phyloP scores from a whole-genome alignment of 2,797 vertebrate species.

The Onychomys arenicola region DNA sequence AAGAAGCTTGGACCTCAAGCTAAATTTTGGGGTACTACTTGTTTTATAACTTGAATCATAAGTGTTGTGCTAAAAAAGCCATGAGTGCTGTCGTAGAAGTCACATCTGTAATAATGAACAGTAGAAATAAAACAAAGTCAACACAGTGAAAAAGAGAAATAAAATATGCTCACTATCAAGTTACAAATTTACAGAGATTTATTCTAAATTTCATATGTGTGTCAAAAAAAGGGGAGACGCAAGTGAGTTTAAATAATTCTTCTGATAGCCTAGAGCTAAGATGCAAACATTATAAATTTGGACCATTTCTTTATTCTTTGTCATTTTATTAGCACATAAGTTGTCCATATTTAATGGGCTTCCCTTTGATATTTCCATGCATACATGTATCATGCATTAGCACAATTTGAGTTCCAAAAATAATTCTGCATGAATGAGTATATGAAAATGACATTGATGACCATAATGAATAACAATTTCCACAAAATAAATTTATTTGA shows the following conservation, averaged over 20 bases:
- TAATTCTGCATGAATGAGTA: neutral
- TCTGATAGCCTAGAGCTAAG: neutral
- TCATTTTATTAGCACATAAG: neutral
- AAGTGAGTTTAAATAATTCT: neutral
- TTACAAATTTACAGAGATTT: neutral
- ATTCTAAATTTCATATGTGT: neutral
- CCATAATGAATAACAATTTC: neutral
- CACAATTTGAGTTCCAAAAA: constrained; percentile 2
- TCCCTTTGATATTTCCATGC: neutral
- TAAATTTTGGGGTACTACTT: neutral
- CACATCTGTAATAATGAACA: neutral
- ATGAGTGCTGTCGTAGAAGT: neutral
- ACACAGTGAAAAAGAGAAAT: neutral
- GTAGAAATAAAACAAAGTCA: neutral
- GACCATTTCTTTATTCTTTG: neutral
- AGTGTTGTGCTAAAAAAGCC: neutral
- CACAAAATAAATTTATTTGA: neutral
- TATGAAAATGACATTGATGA: neutral
- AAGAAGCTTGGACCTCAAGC: neutral
- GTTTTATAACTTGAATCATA: neutral
- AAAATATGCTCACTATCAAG: neutral
- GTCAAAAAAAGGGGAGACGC: neutral
- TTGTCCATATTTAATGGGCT: neutral
- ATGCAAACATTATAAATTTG: neutral
- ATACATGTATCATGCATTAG: neutral